Percentiles rank a stretch among this genome's conserved stretches.
phyloP scores from a whole-genome alignment of 2,888 invertebrate species.

The Laspeyria flexula region DNA sequence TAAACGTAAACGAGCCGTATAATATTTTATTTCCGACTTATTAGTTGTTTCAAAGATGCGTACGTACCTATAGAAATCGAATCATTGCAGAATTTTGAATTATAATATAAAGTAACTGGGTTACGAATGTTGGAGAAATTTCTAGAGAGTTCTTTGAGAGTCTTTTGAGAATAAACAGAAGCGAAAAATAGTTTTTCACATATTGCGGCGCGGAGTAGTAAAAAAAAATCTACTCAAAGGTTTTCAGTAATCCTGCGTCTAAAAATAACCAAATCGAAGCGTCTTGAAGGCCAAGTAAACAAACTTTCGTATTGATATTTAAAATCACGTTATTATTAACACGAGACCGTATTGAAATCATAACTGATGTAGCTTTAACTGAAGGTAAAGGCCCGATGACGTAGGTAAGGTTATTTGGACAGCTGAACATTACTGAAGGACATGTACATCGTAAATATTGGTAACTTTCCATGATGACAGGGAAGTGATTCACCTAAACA shows the following conservation, averaged over 20 bases:
- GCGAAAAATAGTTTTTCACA: too few relatives aligned
- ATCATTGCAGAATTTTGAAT: too few relatives aligned
- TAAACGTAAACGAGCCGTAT: neutral
- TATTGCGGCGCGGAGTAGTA: too few relatives aligned
- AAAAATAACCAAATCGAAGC: too few relatives aligned
- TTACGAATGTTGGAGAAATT: neutral
- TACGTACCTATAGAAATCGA: too few relatives aligned
- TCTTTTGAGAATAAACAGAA: neutral
- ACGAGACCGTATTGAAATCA: neutral
- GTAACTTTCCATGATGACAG: constrained; percentile 37
- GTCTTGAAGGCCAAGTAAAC: too few relatives aligned
- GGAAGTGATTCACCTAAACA: constrained; percentile 17
- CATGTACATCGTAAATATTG: constrained; percentile 22
- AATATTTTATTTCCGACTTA: neutral
- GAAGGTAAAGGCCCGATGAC: constrained; percentile 28
- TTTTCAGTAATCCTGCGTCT: too few relatives aligned
- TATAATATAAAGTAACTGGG: too few relatives aligned
- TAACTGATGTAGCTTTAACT: neutral
- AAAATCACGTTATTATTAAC: neutral
- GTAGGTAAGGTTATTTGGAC: constrained; percentile 29
- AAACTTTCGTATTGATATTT: too few relatives aligned
- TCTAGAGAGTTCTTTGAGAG: neutral
- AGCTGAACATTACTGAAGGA: constrained; percentile 44
- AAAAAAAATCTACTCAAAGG: too few relatives aligned
- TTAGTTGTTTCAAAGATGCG: neutral